Base-by-base conservation (phyloP, 2,113 vertebrate species). In the Mellivora capensis region DNA sequence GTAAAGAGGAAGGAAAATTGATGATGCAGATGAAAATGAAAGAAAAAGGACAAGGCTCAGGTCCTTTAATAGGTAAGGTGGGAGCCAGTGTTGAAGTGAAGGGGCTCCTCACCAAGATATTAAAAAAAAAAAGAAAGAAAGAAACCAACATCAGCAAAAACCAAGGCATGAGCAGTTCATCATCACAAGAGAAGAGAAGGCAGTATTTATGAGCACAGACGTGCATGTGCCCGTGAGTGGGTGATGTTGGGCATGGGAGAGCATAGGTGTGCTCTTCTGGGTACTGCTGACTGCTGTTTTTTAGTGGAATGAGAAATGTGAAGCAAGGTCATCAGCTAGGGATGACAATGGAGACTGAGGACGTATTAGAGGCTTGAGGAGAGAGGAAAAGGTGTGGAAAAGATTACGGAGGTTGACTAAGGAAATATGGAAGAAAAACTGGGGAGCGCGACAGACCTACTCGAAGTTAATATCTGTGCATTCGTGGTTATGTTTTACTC, bases 201-300 rank as follows among this genome's bases (percentile, higher is more conserved):
- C 31, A 31, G 61, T 62, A 39, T 34, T 59, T 80, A 42, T 57
- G 67, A 52, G 37, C 7, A 1, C 25, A 77, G 34, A 54, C 2
- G 62, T 71, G 61, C 62, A 34, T 8, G 5, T 18, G 25, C 39
- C 4, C 2, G 4, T 37, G 20, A 39, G 6, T 37, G 3, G 13
- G 4, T 23, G 23, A 21, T 7, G 7, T 12, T 21, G 42, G 27
- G 82, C 34, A 21, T 13, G 47, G 47, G 15, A 57, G 47, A 74
- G 31, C 4, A 14, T 13, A 20, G 6, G 9, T 0, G 0, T 23
- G n/a, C 34, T 67, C 54, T 62, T 54, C 49, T 61, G 72, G 9
- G 8, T 62, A 25, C 71, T 61, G 47, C 54, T 67, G 2, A 12
- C 12, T 62, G 61, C 27, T 62, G 47, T 8, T 86, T 81, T 42